Conservation (phyloP, 2,113 vertebrate genomes). For the Clupea harengus region DNA sequence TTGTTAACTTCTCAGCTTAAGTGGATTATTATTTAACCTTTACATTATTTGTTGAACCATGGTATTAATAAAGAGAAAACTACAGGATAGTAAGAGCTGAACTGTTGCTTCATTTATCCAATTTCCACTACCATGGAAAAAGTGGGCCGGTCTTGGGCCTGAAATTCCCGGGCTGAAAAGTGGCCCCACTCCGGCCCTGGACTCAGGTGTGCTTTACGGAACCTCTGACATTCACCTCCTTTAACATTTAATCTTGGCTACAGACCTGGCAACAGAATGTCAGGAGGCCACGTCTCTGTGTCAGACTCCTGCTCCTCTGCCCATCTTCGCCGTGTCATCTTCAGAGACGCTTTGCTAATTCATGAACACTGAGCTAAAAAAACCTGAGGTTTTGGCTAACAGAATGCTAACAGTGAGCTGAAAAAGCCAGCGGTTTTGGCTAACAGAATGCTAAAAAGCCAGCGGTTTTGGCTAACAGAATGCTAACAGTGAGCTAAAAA, state of each 20-base stretch:
- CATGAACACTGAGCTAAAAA: neutral
- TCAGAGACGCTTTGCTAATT: neutral
- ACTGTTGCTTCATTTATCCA: too few relatives aligned
- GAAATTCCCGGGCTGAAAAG: too few relatives aligned
- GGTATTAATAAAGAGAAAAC: too few relatives aligned
- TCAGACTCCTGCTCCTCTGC: neutral
- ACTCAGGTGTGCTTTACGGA: neutral
- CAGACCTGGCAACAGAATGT: neutral
- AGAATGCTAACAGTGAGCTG: neutral
- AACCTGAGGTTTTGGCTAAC: neutral
- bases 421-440: neutral
- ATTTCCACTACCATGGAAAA: too few relatives aligned
- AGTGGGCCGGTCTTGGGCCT: too few relatives aligned
- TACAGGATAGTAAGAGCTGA: too few relatives aligned
- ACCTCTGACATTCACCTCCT: neutral
- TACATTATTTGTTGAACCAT: too few relatives aligned
- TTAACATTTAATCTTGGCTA: slow-evolving; percentile 16
- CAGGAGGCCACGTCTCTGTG: neutral
- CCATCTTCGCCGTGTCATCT: neutral
- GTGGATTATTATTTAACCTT: too few relatives aligned
- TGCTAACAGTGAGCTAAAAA: neutral
- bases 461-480: neutral
- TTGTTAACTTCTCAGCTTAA: too few relatives aligned
- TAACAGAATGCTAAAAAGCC: neutral
- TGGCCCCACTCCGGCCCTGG: too few relatives aligned